Conservation (phyloP, 2,888 invertebrate genomes). For the Ephialtes manifestator region DNA sequence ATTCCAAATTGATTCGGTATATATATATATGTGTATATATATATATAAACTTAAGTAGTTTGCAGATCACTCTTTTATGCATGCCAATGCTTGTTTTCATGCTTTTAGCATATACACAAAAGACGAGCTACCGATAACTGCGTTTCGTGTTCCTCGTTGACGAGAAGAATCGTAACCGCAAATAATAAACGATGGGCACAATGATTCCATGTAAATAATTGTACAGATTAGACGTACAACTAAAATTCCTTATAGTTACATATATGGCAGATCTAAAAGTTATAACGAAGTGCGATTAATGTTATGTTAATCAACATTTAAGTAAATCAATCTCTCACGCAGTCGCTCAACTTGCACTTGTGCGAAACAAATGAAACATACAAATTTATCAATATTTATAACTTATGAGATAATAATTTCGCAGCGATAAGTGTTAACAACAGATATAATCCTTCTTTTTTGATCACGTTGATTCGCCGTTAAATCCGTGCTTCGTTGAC, state of each 20-base stretch:
- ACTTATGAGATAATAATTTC: constrained; percentile 79
- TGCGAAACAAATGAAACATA: constrained; percentile 74
- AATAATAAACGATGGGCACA: constrained; percentile 72
- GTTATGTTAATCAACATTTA: constrained; percentile 78
- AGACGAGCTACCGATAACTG: constrained; percentile 73
- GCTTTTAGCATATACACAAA: constrained; percentile 77
- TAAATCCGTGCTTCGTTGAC: constrained; percentile 48
- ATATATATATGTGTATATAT: constrained; percentile 50
- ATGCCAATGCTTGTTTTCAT: constrained; percentile 72
- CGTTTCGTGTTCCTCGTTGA: constrained; percentile 45
- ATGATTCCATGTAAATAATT: constrained; percentile 71
- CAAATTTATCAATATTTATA: constrained; percentile 74
- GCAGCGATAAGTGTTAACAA: constrained; percentile 77
- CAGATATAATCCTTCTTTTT: constrained; percentile 69
- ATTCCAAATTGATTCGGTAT: constrained; percentile 64
- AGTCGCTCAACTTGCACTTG: constrained; percentile 71
- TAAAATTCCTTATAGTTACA: constrained; percentile 77
- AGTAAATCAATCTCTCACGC: constrained; percentile 83
- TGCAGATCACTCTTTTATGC: constrained; percentile 81
- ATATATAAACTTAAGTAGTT: constrained; percentile 82
- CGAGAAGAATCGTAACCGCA: constrained; percentile 37
- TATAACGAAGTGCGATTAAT: constrained; percentile 74
- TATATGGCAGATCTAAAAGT: constrained; percentile 82
- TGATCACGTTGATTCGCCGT: constrained; percentile 45
- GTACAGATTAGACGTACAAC: constrained; percentile 74